phyloP scores from a whole-genome alignment of 2,888 invertebrate species.

The Apodemia zela region DNA sequence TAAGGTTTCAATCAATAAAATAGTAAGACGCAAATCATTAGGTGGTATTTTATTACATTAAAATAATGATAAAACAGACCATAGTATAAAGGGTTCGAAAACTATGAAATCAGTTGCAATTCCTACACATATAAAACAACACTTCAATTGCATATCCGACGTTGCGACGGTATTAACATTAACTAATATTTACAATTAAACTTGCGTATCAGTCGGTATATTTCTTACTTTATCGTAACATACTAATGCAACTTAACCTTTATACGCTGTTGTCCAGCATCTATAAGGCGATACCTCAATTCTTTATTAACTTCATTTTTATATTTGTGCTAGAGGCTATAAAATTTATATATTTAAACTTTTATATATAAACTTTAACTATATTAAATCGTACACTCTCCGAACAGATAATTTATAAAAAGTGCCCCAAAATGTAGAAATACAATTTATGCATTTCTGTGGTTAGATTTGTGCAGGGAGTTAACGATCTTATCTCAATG shows the following conservation, averaged over 20 bases:
- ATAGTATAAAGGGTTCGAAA: background rate
- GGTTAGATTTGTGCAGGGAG: no score
- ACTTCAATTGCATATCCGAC: slow-evolving; percentile 32
- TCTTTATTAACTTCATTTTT: background rate
- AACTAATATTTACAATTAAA: slow-evolving; percentile 76
- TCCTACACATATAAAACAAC: slow-evolving; percentile 17
- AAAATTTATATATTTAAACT: no score
- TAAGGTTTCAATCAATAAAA: no score
- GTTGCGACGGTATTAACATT: slow-evolving; percentile 35
- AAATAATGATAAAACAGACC: slow-evolving; percentile 1
- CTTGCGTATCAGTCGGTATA: slow-evolving; percentile 71
- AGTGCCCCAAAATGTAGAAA: no score
- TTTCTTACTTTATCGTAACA: slow-evolving; percentile 39
- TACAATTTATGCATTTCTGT: no score
- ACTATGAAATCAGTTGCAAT: slow-evolving; percentile 12
- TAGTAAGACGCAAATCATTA: no score
- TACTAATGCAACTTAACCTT: slow-evolving; percentile 45
- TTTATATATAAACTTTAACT: no score
- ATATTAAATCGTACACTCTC: no score
- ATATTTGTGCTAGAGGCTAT: background rate
- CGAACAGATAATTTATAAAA: no score
- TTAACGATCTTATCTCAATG: no score
- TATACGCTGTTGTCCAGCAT: slow-evolving; percentile 22
- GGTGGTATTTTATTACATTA: background rate
- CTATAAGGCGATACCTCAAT: background rate